Conservation (phyloP, 1,140 invertebrate genomes). For the Dreissena rostriformis region DNA sequence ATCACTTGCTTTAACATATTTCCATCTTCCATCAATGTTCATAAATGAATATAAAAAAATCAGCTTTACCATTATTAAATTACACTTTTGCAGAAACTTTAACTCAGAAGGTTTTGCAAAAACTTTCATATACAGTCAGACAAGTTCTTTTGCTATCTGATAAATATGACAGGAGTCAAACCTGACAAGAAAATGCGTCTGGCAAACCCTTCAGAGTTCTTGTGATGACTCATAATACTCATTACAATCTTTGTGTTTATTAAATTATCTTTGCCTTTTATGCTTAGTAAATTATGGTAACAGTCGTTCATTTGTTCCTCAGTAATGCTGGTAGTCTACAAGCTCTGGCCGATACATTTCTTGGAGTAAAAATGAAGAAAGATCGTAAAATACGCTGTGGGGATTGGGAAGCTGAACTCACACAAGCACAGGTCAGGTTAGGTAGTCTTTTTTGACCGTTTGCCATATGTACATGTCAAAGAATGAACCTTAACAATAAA, state of each 20-base stretch:
- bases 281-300: too few relatives aligned
- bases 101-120: background rate
- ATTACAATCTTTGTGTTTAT: too few relatives aligned
- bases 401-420: constrained; percentile 87
- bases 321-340: constrained; percentile 64
- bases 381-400: constrained; percentile 85
- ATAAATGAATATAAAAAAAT: too few relatives aligned
- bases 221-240: too few relatives aligned
- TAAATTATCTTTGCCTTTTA: too few relatives aligned
- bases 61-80: too few relatives aligned
- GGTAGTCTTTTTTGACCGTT: background rate
- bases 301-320: constrained; percentile 8
- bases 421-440: constrained; percentile 77
- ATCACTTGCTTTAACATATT: too few relatives aligned
- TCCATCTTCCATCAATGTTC: too few relatives aligned
- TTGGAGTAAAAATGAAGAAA: constrained; percentile 86
- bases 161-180: too few relatives aligned
- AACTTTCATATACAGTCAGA: background rate
- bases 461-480: background rate
- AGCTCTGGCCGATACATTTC: constrained; percentile 70
- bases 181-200: too few relatives aligned
- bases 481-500: background rate
- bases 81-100: background rate
- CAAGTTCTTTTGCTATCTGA: background rate
- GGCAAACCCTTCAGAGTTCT: too few relatives aligned